Evolutionary conservation across 2,113 vertebrate genomes (phyloP), one percentile per base, ranked within the genome.

Genomic region (Galeopterus variegatus): DNA sequence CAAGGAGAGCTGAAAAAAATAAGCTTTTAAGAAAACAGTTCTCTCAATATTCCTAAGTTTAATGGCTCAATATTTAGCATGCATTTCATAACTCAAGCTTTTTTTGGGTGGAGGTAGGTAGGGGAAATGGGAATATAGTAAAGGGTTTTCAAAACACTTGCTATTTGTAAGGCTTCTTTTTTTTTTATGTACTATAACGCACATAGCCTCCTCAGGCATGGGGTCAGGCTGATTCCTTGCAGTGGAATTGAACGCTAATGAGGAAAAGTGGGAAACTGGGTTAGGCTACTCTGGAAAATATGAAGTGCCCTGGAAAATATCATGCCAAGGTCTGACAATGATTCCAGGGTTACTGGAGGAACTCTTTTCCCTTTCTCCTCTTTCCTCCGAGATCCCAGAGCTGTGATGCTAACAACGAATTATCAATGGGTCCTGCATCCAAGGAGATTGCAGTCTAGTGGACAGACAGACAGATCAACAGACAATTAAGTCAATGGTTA

Each of bases 51-150:
- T 97, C 98, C 97, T 98, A 97, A 98, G 98, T 97, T 98, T 98
- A 98, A 98, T 98, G 97, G 98, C 98, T 98, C 98, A 98, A 97
- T 98, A 95, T 97, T 98, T 98, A 98, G 96, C 98, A 97, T 97
- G 98, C 89, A 97, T 99, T 99, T 99, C 98, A 98, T 98, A 98
- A 98, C 98, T 98, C 92, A 94, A 98, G 97, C 97, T 98, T 98
- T 98, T 98, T 98, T 98, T 93, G 98, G 98, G 98, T 97, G 96
- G 95, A 98, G 97, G 96, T 69, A 98, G 98, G 97, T 98, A 98
- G 96, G 98, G 92, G 94, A 97, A 98, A 98, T 98, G 94, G 98
- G 97, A 98, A 98, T 98, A 98, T 98, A 98, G 98, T 98, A 97
- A 98, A 98, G 98, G 97, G 90, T 97, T 98, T 98, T 98, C 97